phyloP scores from a whole-genome alignment of 1,140 invertebrate genomes.

The Drosophila miranda region DNA sequence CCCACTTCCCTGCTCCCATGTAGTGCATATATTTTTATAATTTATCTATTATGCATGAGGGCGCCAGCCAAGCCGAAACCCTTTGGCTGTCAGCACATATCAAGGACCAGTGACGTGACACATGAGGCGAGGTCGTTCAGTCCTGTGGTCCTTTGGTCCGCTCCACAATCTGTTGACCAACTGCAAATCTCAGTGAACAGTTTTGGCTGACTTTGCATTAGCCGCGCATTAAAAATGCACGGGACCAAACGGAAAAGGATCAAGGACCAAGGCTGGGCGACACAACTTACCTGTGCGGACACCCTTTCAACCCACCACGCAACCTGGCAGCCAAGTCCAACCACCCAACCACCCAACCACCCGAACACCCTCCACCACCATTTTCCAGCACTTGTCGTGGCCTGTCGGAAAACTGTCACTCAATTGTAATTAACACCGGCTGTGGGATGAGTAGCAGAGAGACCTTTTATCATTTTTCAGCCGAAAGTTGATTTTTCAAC shows the following conservation, averaged over 20 bases:
- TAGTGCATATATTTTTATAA: constrained; percentile 75
- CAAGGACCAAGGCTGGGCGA: constrained; percentile 43
- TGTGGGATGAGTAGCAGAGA: constrained; percentile 52
- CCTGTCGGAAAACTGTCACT: constrained; percentile 81
- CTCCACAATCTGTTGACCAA: constrained; percentile 53
- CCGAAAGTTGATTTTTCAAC: constrained; percentile 57
- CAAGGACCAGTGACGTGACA: constrained; percentile 50
- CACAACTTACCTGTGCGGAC: constrained; percentile 54
- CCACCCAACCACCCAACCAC: constrained; percentile 18
- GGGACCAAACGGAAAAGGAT: constrained; percentile 42
- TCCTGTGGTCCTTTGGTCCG: constrained; percentile 10
- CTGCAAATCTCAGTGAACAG: constrained; percentile 70
- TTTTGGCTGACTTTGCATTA: constrained; percentile 68
- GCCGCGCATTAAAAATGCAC: constrained; percentile 75
- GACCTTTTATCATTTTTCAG: constrained; percentile 61
- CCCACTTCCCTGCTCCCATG: constrained; percentile 19
- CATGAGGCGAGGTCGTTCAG: constrained; percentile 24
- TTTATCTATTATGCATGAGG: constrained; percentile 82
- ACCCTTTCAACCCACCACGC: constrained; percentile 61
- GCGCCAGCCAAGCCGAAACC: constrained; percentile 56
- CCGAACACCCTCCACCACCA: not conserved
- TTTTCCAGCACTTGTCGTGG: constrained; percentile 34
- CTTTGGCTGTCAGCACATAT: constrained; percentile 64
- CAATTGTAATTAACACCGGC: constrained; percentile 77
- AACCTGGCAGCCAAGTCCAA: constrained; percentile 21